phyloP scores from a whole-genome alignment of 2,113 vertebrate genomes.

The Urocitellus parryii region DNA sequence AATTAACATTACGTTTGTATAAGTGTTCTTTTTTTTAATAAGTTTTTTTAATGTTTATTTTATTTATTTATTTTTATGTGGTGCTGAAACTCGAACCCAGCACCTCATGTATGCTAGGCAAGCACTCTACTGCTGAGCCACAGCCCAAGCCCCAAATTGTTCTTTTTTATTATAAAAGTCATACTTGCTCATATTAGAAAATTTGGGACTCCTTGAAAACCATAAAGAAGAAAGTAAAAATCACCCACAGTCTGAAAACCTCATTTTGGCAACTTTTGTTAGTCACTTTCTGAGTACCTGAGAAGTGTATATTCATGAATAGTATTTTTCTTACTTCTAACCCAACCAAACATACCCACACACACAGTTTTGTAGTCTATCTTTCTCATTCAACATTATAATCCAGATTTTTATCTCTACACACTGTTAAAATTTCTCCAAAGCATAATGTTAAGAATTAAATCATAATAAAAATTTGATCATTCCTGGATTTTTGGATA shows the following conservation, averaged over 20 bases:
- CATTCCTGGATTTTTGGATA: background rate
- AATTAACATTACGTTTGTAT: background rate
- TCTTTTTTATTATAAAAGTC: background rate
- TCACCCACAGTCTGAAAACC: background rate
- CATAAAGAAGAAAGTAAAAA: conserved; percentile 25
- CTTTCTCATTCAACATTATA: background rate
- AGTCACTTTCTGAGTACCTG: too few relatives aligned
- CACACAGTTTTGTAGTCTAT: background rate
- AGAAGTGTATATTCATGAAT: background rate
- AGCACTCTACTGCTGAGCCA: too few relatives aligned
- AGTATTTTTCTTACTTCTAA: background rate
- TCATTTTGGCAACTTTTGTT: background rate
- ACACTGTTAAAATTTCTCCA: background rate
- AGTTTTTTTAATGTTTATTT: too few relatives aligned
- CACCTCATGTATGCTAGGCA: too few relatives aligned
- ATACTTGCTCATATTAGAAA: background rate
- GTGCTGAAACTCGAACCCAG: too few relatives aligned
- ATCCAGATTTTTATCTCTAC: background rate
- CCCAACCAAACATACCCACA: too few relatives aligned
- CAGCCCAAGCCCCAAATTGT: too few relatives aligned
- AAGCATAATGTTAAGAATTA: background rate
- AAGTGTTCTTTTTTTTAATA: background rate
- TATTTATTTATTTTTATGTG: too few relatives aligned
- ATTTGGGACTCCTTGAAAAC: background rate
- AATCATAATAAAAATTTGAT: background rate